These are phyloP conservation scores for Chrysochloris asiatica DNA, from an alignment of 2,113 vertebrate genomes.

Conservation along the genomic window DNA sequence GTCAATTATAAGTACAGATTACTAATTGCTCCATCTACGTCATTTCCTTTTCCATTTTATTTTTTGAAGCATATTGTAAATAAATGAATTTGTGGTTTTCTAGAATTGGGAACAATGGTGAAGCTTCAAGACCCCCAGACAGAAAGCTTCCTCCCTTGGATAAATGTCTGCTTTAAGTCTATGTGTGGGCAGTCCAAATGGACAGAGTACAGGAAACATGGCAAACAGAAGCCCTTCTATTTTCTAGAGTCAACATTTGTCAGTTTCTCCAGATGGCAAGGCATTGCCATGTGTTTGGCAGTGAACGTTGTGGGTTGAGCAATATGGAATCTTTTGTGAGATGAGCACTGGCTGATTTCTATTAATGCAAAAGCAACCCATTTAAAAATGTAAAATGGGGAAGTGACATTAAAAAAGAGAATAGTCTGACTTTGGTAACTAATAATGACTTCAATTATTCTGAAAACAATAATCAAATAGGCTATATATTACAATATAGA, in stretches of 20 bases:
- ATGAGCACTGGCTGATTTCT: background rate
- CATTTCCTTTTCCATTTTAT: slow-evolving; percentile 53
- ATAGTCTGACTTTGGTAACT: background rate
- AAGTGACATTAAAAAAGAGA: background rate
- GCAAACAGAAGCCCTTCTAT: slow-evolving; percentile 38
- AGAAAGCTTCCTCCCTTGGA: slow-evolving; percentile 5
- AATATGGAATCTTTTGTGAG: slow-evolving; percentile 4
- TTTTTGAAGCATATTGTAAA: slow-evolving; percentile 56
- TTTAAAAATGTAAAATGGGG: slow-evolving; percentile 41
- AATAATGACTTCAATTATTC: background rate
- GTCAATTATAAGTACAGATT: slow-evolving; percentile 32
- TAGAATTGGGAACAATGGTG: background rate
- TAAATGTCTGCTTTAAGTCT: background rate
- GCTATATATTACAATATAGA: background rate
- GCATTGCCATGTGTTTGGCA: slow-evolving; percentile 10
- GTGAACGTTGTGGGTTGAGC: slow-evolving; percentile 16
- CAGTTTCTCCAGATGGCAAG: background rate
- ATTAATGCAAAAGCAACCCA: background rate
- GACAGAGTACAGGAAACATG: background rate
- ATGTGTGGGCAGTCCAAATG: background rate
- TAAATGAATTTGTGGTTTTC: slow-evolving; percentile 59
- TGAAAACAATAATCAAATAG: background rate
- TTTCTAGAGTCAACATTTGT: background rate
- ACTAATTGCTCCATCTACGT: slow-evolving; percentile 31
- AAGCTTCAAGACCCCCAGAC: slow-evolving; percentile 8